Percentiles rank a stretch among this genome's conserved stretches.
These are phyloP conservation scores for Drosophila pachea DNA, from an alignment of 1,140 invertebrate genomes.

Conservation along the genomic window DNA sequence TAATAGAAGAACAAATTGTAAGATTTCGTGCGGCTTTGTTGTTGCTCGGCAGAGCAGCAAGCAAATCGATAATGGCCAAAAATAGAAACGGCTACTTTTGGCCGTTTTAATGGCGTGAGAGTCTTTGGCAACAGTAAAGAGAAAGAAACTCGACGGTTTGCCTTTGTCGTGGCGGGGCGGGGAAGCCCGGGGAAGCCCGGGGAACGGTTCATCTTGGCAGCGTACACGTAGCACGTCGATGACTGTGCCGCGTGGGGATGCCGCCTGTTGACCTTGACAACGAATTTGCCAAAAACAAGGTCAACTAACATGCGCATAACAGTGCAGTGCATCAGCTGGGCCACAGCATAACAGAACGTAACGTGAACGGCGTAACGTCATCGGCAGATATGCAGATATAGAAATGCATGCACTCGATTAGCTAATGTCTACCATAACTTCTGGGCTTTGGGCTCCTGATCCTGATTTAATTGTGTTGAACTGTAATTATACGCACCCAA, in stretches of 20 bases:
- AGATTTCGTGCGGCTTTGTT: neutral
- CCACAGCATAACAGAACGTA: neutral
- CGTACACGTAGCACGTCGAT: conserved; percentile 22
- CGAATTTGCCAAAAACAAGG: conserved; percentile 54
- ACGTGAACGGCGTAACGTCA: neutral
- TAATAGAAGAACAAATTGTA: no score
- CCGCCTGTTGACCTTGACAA: conserved; percentile 69
- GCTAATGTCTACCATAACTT: no score
- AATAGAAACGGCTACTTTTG: conserved; percentile 40
- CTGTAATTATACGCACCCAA: conserved; percentile 83
- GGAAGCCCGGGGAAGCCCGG: no score
- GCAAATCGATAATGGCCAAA: conserved; percentile 49
- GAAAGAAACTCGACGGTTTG: neutral
- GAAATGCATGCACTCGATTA: no score
- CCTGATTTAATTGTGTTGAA: no score
- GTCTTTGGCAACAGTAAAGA: conserved; percentile 18
- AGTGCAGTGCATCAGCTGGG: conserved; percentile 10
- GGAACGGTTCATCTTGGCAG: neutral
- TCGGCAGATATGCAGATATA: no score
- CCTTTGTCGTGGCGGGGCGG: neutral
- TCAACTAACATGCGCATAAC: conserved; percentile 39
- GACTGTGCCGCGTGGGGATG: conserved; percentile 62
- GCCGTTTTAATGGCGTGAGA: conserved; percentile 10
- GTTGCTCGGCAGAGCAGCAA: conserved; percentile 3
- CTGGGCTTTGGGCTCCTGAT: no score